Conservation (phyloP, 2,888 invertebrate species). For the Dorcus hopei region DNA sequence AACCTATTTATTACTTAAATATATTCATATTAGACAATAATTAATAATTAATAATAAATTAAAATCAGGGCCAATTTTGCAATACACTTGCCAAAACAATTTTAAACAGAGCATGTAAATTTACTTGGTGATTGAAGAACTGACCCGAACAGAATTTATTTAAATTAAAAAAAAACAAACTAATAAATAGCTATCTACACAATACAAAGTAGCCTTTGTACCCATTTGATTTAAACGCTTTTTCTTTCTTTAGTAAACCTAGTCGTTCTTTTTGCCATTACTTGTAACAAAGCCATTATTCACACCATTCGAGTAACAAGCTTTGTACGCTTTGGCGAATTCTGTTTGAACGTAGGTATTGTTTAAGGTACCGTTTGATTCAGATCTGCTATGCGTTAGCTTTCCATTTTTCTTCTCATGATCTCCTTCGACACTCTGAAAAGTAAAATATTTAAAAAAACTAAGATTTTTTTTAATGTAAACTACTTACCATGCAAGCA, state of each 20-base stretch:
- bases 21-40: not conserved
- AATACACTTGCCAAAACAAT: too few relatives aligned
- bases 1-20: not conserved
- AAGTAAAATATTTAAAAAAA: constrained; percentile 14
- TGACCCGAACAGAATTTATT: too few relatives aligned
- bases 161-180: constrained; percentile 8
- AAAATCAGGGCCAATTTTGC: not conserved
- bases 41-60: not conserved
- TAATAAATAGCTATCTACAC: constrained; percentile 17
- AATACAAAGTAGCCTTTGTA: constrained; percentile 3
- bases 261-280: constrained; percentile 32
- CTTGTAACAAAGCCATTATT: constrained; percentile 60
- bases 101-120: too few relatives aligned
- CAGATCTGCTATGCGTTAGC: constrained; percentile 46
- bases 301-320: constrained; percentile 62
- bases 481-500: constrained; percentile 68
- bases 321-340: constrained; percentile 57
- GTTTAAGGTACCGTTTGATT: constrained; percentile 41
- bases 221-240: constrained; percentile 1
- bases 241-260: constrained; percentile 6
- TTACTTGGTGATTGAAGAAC: too few relatives aligned
- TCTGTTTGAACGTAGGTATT: constrained; percentile 54
- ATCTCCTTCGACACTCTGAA: constrained; percentile 62
- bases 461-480: too few relatives aligned
- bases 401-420: constrained; percentile 27